A percentile compares a stretch with the other conserved stretches of the same genome.
phyloP scores from a whole-genome alignment of 2,888 invertebrate species.

The Auanema freiburgensis region DNA sequence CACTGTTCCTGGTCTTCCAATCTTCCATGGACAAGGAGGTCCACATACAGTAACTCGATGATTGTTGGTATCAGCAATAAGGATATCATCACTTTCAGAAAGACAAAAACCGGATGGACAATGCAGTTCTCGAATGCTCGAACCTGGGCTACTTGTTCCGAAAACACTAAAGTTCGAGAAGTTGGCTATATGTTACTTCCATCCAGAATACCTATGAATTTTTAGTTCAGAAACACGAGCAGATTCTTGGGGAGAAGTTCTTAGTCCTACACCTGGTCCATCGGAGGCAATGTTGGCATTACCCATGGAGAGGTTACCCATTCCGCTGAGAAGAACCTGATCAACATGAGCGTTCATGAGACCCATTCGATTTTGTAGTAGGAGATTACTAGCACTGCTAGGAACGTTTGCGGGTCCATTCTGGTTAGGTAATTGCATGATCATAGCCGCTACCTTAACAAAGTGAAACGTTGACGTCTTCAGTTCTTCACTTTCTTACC shows the following conservation, averaged over 20 bases:
- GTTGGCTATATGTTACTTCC: too few relatives aligned
- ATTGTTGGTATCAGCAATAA: slow-evolving; percentile 60
- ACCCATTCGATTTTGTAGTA: too few relatives aligned
- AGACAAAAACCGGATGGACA: slow-evolving; percentile 57
- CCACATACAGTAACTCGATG: slow-evolving; percentile 55
- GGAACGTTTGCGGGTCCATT: too few relatives aligned
- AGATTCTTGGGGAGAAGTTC: slow-evolving; percentile 15
- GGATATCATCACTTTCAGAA: slow-evolving; percentile 54
- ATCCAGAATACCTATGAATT: slow-evolving; percentile 17
- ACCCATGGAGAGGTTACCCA: slow-evolving; percentile 8
- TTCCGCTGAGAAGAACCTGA: background rate
- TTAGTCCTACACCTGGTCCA: background rate
- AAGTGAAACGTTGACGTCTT: too few relatives aligned
- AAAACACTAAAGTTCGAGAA: slow-evolving; percentile 26
- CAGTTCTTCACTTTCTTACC: too few relatives aligned
- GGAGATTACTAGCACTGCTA: too few relatives aligned
- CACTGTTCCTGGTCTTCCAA: slow-evolving; percentile 46
- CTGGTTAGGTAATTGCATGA: too few relatives aligned
- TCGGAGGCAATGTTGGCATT: background rate
- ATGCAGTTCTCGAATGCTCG: slow-evolving; percentile 49
- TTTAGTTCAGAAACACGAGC: slow-evolving; percentile 16
- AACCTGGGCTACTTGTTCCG: slow-evolving; percentile 45
- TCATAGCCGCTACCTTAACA: too few relatives aligned
- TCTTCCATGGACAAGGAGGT: slow-evolving; percentile 48
- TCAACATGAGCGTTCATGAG: too few relatives aligned